Percentiles rank a stretch among this genome's conserved stretches.
phyloP scores from a whole-genome alignment of 2,113 vertebrate species.

The Cyphomyrus discorhynchus region DNA sequence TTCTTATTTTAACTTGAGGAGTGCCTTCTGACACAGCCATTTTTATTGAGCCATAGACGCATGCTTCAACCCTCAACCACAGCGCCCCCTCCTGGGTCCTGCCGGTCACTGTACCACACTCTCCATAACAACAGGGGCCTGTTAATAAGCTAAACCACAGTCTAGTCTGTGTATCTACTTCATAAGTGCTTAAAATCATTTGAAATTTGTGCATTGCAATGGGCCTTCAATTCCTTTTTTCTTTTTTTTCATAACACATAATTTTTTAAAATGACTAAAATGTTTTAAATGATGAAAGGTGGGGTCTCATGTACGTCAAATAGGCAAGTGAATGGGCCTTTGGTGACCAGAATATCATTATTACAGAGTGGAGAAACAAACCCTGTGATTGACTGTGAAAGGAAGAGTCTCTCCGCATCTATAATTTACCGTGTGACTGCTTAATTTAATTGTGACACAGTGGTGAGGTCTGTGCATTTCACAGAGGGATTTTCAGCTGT shows the following conservation, averaged over 20 bases:
- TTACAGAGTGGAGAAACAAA: neutral
- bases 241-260: neutral
- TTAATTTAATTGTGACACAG: neutral
- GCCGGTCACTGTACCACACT: neutral
- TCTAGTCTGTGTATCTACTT: neutral
- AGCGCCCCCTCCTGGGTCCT: neutral
- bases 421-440: neutral
- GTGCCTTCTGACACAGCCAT: neutral
- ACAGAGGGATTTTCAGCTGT: neutral
- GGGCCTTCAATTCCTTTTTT: neutral
- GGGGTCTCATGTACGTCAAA: neutral
- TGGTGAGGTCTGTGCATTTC: neutral
- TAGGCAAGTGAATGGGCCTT: neutral
- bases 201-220: neutral
- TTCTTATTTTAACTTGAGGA: neutral
- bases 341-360: neutral
- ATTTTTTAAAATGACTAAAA: neutral
- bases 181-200: neutral
- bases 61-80: neutral
- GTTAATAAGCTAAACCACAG: neutral
- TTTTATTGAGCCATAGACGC: neutral
- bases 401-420: neutral
- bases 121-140: neutral
- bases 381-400: neutral
- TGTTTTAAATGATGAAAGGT: neutral